These are phyloP conservation scores for Sebastes hubbsi DNA, from an alignment of 2,797 vertebrate species.

Conservation along the genomic window DNA sequence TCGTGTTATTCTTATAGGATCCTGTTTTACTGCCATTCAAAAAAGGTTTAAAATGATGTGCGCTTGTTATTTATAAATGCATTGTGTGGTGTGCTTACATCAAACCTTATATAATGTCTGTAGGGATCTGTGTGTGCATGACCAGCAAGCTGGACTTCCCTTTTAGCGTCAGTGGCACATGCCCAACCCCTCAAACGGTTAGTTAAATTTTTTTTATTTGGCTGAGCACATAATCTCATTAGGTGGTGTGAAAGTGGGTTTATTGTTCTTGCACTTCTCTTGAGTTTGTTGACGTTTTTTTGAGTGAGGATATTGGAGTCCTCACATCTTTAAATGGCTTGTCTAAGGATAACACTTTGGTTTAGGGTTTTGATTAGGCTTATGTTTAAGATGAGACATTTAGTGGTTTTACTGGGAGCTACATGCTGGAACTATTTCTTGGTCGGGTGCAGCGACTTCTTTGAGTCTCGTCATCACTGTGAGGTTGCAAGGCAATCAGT, in stretches of 20 bases:
- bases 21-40: neutral
- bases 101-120: neutral
- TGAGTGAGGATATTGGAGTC: neutral
- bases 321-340: neutral
- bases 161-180: slow-evolving; percentile 1
- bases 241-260: neutral
- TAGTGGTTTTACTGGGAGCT: neutral
- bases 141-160: neutral
- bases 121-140: neutral
- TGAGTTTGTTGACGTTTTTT: neutral
- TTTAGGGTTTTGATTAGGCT: neutral
- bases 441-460: neutral
- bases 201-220: neutral
- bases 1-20: neutral
- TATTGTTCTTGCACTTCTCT: neutral
- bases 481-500: neutral
- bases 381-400: neutral
- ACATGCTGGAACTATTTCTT: neutral
- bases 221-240: neutral
- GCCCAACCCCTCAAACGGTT: neutral
- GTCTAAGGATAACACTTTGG: neutral
- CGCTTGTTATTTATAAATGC: neutral
- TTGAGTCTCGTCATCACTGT: neutral
- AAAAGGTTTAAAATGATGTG: neutral
- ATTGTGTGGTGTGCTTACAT: neutral